Evolutionary conservation across 2,888 invertebrate species (phyloP), one percentile per base, ranked within the genome.

Genomic region (Drosophila conformis): DNA sequence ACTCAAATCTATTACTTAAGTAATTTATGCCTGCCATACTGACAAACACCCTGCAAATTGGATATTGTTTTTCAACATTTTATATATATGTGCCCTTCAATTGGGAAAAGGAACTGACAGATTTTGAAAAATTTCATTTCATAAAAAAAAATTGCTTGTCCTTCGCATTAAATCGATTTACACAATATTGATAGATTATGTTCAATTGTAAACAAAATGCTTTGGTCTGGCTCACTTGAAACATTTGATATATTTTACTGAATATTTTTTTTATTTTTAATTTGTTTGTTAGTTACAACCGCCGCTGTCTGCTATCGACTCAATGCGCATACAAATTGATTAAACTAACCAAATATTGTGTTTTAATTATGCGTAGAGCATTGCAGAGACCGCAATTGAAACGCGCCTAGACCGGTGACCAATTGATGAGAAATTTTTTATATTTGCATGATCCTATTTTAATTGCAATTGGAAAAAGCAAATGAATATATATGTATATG

Each of bases 311-410:
- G 33, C 53, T 15, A 46, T 57, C 53, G 29, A 18, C 46, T 61
- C 57, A 60, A 78, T 73, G 58, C 69, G 72, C 69, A 78, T 85
- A 78, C 79, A 89, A 89, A 85, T 89, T 89, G 89, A 85, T 86
- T 89, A 82, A 86, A 81, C 83, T 86, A 87, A 89, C 80, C 88
- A 85, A 87, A 89, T 87, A 87, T 89, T 87, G 90, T 85, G 87
- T 87, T 87, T 87, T 87, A 87, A 87, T 87, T 87, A 89, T 83
- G 90, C 74, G 76, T 81, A 75, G 83, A 76, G 76, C 46, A 64
- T 42, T 29, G 54, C 64, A 49, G 63, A 73, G 76, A 84, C 85
- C 89, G 70, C 89, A 78, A 56, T 72, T 61, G 61, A 71, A 78
- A 81, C 87, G 66, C 87, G 66, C 59, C 62, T 48, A 62, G 65